Base-by-base conservation (phyloP, 2,888 invertebrate species). In the Stomorhina lunata region DNA sequence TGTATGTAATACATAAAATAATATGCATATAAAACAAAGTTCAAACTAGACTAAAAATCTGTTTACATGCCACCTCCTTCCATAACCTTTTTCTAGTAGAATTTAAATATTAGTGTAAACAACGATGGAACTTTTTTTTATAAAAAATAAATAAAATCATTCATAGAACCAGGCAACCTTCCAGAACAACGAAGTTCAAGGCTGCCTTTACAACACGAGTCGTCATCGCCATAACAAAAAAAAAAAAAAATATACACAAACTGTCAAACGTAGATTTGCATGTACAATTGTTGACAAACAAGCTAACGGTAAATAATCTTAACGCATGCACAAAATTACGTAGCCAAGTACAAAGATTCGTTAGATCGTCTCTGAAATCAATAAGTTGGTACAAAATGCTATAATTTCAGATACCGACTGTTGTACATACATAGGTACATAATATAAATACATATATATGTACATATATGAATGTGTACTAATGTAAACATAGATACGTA, bases 141-240 rank as follows among this genome's bases (percentile, higher is more conserved):
- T 66, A 43, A 29, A 57, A 37, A 59, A 59, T 10, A 53, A 25
- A 50, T 68, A 69, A 15, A 59, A 20, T 32, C 29, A 34, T 43
- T 63, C 15, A 61, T 34, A 73, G 34, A 61, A 27, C 43, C 20
- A 22, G 55, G 25, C 63, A 85, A 78, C 81, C 81, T 80, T 72
- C 53, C 65, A 75, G 40, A 81, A 73, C 66, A 68, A 61, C 77
- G 79, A 83, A 85, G 85, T 85, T 85, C 85, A 85, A 85, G 85
- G 85, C 79, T 84, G 71, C 57, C 55, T 72, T 69, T 73, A 57
- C 68, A 73, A 81, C 72, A 78, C 73, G 63, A 81, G 72, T 63
- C 63, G 15, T 78, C 68, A 43, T 73, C 72, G 59, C 37, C 59
- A 34, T 20, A 32, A 59, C 17, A 27, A 22, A 43, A 68, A 12